phyloP scores from a whole-genome alignment of 2,113 vertebrate species.

The Ceuthmochares aereus region DNA sequence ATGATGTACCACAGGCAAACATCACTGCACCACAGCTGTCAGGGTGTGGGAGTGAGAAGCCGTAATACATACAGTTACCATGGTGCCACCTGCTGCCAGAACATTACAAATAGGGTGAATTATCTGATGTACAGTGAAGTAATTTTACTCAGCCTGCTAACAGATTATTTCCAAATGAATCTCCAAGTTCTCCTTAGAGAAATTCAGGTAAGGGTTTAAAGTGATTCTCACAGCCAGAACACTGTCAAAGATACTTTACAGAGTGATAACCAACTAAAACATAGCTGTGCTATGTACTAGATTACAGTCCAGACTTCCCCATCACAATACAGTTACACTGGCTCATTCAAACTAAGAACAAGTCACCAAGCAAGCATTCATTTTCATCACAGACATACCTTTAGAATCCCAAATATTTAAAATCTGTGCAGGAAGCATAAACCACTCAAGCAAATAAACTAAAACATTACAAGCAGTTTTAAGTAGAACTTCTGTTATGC shows the following conservation, averaged over 20 bases:
- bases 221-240: not conserved
- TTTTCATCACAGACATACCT: not conserved
- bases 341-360: not conserved
- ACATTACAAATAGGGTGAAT: not conserved
- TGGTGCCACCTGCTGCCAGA: constrained; percentile 28
- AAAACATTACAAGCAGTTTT: not conserved
- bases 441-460: not conserved
- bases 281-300: not conserved
- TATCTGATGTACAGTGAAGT: not conserved
- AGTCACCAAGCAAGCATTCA: not conserved
- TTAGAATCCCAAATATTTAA: not conserved
- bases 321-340: rapidly evolving
- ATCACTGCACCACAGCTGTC: not conserved
- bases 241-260: not conserved
- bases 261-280: not conserved
- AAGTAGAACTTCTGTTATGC: no score
- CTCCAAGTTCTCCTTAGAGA: not conserved
- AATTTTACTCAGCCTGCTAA: not conserved
- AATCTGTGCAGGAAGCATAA: not conserved
- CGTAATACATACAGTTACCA: not conserved
- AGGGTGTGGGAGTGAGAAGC: not conserved
- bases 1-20: not conserved
- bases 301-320: not conserved
- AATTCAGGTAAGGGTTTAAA: not conserved
- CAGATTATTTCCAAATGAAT: not conserved